These are phyloP conservation scores for Leptopilina boulardi DNA, from an alignment of 1,140 invertebrate genomes.

Conservation along the genomic window DNA sequence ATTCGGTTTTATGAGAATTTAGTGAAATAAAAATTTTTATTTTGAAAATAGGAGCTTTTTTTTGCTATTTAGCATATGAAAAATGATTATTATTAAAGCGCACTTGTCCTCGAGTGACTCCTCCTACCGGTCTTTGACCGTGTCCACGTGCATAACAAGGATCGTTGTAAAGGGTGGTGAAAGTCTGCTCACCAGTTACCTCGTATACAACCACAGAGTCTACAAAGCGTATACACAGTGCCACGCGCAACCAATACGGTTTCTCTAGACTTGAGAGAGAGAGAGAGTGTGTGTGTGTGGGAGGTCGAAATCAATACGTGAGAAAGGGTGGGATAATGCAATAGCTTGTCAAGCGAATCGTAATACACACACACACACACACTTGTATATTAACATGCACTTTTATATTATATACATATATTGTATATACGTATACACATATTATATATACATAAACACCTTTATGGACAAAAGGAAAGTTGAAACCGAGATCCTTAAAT, in stretches of 20 bases:
- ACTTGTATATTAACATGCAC: too few species aligned
- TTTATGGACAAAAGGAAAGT: background rate
- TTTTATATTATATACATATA: too few species aligned
- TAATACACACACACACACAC: background rate
- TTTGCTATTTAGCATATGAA: too few species aligned
- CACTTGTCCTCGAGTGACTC: background rate
- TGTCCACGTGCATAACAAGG: slow-evolving; percentile 7
- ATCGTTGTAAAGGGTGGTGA: slow-evolving; percentile 16
- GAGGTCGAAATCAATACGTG: slow-evolving; percentile 17
- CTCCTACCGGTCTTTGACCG: slow-evolving; percentile 7
- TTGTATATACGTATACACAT: too few species aligned
- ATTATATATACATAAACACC: background rate
- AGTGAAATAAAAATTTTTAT: too few species aligned
- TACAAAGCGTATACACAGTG: slow-evolving; percentile 22
- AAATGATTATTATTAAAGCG: too few species aligned
- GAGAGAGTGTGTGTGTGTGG: background rate
- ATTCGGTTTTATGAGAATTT: too few species aligned
- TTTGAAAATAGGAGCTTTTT: too few species aligned
- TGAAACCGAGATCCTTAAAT: slow-evolving; percentile 44
- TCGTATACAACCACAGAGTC: slow-evolving; percentile 18
- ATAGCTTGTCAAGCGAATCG: slow-evolving; percentile 27
- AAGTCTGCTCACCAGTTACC: slow-evolving; percentile 8
- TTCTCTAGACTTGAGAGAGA: background rate
- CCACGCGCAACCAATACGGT: slow-evolving; percentile 27
- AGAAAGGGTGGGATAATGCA: slow-evolving; percentile 16